These are phyloP conservation scores for Nycticebus coucang DNA, from an alignment of 2,113 vertebrate genomes.

Conservation along the genomic window DNA sequence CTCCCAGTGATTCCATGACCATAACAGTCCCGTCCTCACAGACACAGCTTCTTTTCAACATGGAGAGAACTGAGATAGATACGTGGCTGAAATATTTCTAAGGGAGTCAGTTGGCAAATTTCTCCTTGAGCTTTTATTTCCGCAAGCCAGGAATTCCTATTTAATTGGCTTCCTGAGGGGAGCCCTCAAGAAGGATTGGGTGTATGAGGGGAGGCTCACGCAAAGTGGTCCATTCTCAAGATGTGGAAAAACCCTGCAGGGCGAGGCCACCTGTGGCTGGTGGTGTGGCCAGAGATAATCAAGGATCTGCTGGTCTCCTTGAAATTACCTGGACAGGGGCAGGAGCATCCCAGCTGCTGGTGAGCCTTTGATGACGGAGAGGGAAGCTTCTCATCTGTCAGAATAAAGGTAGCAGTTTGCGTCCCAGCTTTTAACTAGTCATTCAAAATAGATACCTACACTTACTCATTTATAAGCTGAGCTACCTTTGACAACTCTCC, in stretches of 20 bases:
- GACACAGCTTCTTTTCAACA: neutral
- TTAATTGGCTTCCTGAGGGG: neutral
- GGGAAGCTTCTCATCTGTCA: neutral
- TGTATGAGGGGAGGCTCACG: too few species aligned
- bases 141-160: neutral
- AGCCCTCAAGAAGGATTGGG: too few species aligned
- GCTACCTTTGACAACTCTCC: neutral
- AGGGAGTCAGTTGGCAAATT: neutral
- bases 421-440: neutral
- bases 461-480: neutral
- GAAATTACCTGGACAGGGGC: neutral
- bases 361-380: too few species aligned
- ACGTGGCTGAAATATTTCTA: neutral
- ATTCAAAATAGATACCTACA: rapidly evolving
- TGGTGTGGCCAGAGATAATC: rapidly evolving
- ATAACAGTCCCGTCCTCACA: neutral
- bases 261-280: rapidly evolving
- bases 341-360: neutral
- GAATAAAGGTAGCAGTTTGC: neutral
- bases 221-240: rapidly evolving
- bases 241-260: rapidly evolving
- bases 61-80: neutral
- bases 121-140: neutral
- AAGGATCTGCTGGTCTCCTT: neutral
- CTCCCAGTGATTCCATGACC: rapidly evolving